Evolutionary conservation across 2,888 invertebrate genomes (phyloP), one percentile per base, ranked within the genome.

Genomic region (Himalopsyche tibetana): DNA sequence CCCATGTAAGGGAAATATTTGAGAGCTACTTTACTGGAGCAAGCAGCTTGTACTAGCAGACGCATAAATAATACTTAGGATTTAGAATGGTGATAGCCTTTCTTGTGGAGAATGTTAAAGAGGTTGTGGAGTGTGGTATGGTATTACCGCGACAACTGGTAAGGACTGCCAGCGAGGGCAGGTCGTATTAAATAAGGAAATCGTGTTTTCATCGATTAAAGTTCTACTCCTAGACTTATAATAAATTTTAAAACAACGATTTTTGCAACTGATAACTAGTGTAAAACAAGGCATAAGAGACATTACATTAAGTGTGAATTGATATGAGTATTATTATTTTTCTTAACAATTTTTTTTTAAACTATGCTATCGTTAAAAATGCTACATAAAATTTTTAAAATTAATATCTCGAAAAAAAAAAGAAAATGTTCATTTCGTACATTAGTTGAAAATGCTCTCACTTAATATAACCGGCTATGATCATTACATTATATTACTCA

Each of bases 1-100:
- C 19, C 28, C 28, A 63, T 4, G 4, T 19, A 2, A 12, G 9
- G 1, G 38, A 74, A 74, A 74, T 15, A 19, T 36, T 74, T 74
- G 74, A 38, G 74, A 12, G 74, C 15, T 12, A 38, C 36, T 63
- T 63, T 28, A 38, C 38, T 74, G 36, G 74, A 74, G 74, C 36
- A 74, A 74, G 36, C 28, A 74, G 74, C 74, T 36, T 74, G 82
- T 40, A 56, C 84, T 38, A 84, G 79, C 28, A 55, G 84, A 82
- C 45, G 45, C 82, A 82, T 86, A 84, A 86, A 86, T 86, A 84
- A 86, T 86, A 84, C 82, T 82, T 82, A 69, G 82, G 82, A 84
- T 84, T 79, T 45, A 84, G 84, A 86, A 82, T 82, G 38, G 84
- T 51, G 84, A 82, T 82, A 84, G 45, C 38, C 56, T 84, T 40